Evolutionary conservation across 1,140 invertebrate species (phyloP), one percentile per base, ranked within the genome.

Genomic region (Cydia strobilella): DNA sequence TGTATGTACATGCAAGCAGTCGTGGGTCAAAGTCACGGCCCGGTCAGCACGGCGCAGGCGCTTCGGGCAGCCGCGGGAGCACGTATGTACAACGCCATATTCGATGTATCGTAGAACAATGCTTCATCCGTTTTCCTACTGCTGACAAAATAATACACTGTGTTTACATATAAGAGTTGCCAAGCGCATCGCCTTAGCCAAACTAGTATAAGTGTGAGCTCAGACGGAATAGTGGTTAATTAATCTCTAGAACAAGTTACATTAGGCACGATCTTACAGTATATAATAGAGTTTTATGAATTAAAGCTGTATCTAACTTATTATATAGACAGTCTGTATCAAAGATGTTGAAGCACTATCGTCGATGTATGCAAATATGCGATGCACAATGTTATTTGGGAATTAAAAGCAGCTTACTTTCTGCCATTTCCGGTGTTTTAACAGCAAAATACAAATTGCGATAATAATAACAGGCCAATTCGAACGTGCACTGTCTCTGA

Each of bases 41-140:
- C 20, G 45, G 18, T 1, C 51, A 12, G 54, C 54, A 59, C 54
- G 54, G 54, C 20, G 39, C 42, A 18, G 15, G 35, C 72, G 42
- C 65, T 18, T 48, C 59, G 63, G 10, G n/a, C 10, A 65, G 42
- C 79, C 76, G 77, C 81, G 66, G 73, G 74, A 79, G 79, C 54
- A 59, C 54, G 54, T 59, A 59, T 20, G 54, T 59, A 59, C 54
- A 18, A 23, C 54, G 54, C 54, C 54, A 23, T 59, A 59, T 59
- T 59, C 79, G 73, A 54, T 59, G 85, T 86, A 80, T 86, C 86
- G 83, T 12, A 12, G 54, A 59, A 59, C 54, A 59, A 59, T 59
- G 20, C 18, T 18, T 18, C 15, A 23, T 59, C 54, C 54, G 54
- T 12, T 59, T 59, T 59, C 54, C 54, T 23, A n/a, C 81, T 75